These are phyloP conservation scores for Leiothrix lutea DNA, from an alignment of 2,113 vertebrate genomes.

Conservation along the genomic window DNA sequence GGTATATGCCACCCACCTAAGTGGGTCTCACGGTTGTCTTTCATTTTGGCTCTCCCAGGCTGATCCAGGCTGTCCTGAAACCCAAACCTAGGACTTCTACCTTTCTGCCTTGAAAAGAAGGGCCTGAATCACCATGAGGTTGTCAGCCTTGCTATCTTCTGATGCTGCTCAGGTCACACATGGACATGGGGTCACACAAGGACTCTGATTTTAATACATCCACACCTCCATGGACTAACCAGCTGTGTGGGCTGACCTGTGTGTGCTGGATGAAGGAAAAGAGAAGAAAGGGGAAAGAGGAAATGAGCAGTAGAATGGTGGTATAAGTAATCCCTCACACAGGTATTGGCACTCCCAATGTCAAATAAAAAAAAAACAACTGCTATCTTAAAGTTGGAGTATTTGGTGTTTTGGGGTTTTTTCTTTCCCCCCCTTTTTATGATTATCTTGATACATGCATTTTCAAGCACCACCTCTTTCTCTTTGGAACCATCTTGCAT, in stretches of 20 bases:
- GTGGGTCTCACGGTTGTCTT: neutral
- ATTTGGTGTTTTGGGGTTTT: neutral
- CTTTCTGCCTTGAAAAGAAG: neutral
- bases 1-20: too few species aligned
- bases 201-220: neutral
- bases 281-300: neutral
- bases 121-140: neutral
- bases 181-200: neutral
- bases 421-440: neutral
- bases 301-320: neutral
- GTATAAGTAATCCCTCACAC: neutral
- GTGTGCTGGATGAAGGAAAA: neutral
- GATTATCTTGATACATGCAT: neutral
- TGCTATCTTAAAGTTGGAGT: neutral
- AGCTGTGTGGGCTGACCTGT: neutral
- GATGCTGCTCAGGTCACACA: neutral
- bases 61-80: neutral
- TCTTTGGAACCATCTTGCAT: neutral
- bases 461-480: neutral
- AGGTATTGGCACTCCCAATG: neutral
- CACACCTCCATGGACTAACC: neutral
- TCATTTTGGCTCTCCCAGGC: neutral
- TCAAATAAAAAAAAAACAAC: neutral
- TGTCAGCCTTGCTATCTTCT: neutral
- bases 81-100: neutral